A percentile compares a stretch with the other conserved stretches of the same genome.
Evolutionary conservation across 2,888 invertebrate species (phyloP).

Genomic region (Drosophila infuscata): DNA sequence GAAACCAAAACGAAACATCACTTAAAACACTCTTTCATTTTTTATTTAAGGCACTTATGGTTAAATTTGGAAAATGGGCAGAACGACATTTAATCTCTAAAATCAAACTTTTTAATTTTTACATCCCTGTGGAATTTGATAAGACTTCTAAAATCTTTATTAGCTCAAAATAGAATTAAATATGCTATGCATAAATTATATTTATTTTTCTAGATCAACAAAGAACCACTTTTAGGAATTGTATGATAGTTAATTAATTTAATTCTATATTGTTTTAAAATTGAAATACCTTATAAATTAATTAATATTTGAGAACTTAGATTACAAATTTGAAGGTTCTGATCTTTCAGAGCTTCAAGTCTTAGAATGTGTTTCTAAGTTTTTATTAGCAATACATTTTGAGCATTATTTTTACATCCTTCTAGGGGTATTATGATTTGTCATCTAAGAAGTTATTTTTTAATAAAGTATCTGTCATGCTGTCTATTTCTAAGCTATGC

Average conservation of each 20-base stretch:
- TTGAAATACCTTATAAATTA: too few species aligned
- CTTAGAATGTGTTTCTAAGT: background rate
- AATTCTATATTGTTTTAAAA: too few species aligned
- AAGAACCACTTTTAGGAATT: too few species aligned
- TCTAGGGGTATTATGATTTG: too few species aligned
- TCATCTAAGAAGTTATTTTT: too few species aligned
- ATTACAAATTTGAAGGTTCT: background rate
- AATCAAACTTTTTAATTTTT: background rate
- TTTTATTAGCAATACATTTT: background rate
- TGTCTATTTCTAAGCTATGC: too few species aligned
- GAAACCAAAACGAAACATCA: too few species aligned
- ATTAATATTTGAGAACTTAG: background rate
- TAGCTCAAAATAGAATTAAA: background rate
- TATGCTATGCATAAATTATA: background rate
- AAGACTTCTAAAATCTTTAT: background rate
- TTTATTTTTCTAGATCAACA: background rate
- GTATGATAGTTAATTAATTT: too few species aligned
- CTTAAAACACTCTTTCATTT: too few species aligned
- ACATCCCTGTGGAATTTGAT: background rate
- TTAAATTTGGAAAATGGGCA: background rate
- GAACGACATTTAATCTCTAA: background rate
- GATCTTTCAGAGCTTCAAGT: background rate
- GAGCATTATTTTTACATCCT: too few species aligned
- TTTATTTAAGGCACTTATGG: background rate
- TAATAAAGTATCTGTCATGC: too few species aligned